Base-by-base conservation (phyloP, 2,797 vertebrate genomes). In the Tragopan temminckii region DNA sequence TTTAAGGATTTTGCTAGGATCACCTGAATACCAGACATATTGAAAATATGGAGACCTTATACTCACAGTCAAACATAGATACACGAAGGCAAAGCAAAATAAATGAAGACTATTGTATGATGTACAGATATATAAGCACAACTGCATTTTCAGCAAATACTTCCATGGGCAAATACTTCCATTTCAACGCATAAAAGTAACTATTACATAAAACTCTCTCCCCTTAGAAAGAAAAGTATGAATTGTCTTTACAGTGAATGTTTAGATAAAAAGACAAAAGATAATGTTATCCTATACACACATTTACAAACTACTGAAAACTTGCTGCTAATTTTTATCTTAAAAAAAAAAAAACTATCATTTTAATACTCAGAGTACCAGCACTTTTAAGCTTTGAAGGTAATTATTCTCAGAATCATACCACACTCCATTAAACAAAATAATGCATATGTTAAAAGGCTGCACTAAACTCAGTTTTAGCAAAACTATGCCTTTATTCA, bases 371-470 rank as follows among this genome's bases (percentile, higher is more conserved):
- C 31, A 20, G 66, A 77, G 43, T 87, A 83, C 20, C 29, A 90
- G 45, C 69, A 45, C 55, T 74, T 86, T 86, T 90, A 90, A 94
- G 69, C 71, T 57, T 27, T 85, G 43, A 81, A 58, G 59, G 48
- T 63, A 79, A 88, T 92, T 90, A 87, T 91, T 96, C 87, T 93
- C 36, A 94, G 71, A 91, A 96, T 78, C 68, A 40, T 79, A 91
- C 35, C 46, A 93, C 90, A 93, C 96, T 89, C 81, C 91, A 95
- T 95, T 96, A 94, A 90, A 79, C 76, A 90, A 96, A 95, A 76
- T 92, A 85, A 96, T 76, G 85, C 81, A 58, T 8, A 46, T 85
- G 72, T 89, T 96, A 89, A 93, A 96, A 85, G 77, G 74, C 58
- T 88, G 48, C 79, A 87, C 53, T 67, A 85, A 94, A 78, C 77